phyloP scores from a whole-genome alignment of 2,888 invertebrate species.

The Drosophila limbata region DNA sequence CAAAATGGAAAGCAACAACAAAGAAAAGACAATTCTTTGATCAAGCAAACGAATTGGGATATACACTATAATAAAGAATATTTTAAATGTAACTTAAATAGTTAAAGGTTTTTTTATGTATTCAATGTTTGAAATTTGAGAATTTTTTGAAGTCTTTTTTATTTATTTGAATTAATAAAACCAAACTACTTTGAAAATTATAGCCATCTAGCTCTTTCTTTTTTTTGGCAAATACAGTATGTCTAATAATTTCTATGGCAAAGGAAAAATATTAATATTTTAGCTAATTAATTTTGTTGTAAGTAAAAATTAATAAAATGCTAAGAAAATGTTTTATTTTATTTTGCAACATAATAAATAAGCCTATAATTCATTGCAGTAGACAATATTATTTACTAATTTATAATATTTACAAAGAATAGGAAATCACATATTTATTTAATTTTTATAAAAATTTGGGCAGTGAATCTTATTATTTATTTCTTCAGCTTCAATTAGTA shows the following conservation, averaged over 20 bases:
- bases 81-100: background rate
- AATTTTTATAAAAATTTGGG: too few relatives aligned
- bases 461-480: too few relatives aligned
- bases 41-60: slow-evolving; percentile 2
- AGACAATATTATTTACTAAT: too few relatives aligned
- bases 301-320: background rate
- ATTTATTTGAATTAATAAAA: background rate
- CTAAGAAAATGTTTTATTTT: too few relatives aligned
- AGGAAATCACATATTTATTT: too few relatives aligned
- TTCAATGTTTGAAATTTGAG: background rate
- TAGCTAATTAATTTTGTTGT: background rate
- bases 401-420: too few relatives aligned
- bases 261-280: background rate
- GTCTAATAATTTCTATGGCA: background rate
- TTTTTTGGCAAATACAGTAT: too few relatives aligned
- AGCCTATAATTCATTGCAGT: too few relatives aligned
- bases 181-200: background rate
- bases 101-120: background rate
- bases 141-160: background rate
- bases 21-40: slow-evolving; percentile 7
- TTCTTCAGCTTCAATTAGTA: too few relatives aligned
- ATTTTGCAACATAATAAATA: too few relatives aligned
- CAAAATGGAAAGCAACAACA: slow-evolving; percentile 67
- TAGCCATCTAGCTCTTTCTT: background rate
- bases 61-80: slow-evolving; percentile 22